A percentile compares a stretch with the other conserved stretches of the same genome.
phyloP scores from a whole-genome alignment of 2,113 vertebrate species.

The Hyaena hyaena region DNA sequence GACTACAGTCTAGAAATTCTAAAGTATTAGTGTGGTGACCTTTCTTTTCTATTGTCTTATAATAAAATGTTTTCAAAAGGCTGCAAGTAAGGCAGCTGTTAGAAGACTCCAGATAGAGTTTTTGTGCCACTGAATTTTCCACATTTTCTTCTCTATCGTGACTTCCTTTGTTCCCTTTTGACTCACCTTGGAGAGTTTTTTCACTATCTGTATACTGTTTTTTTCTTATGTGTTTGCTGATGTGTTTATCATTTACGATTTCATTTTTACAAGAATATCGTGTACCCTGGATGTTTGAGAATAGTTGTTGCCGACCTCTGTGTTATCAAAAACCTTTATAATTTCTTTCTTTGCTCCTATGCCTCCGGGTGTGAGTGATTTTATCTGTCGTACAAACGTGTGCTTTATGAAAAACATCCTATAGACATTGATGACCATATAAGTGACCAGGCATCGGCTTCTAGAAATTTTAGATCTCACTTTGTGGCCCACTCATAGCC shows the following conservation, averaged over 20 bases:
- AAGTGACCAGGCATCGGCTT: not conserved
- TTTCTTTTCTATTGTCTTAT: conserved; percentile 45
- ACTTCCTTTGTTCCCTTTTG: conserved; percentile 69
- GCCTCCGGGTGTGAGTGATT: not conserved
- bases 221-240: not conserved
- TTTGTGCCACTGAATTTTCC: conserved; percentile 55
- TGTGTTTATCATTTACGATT: not conserved
- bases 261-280: not conserved
- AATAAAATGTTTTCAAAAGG: conserved; percentile 52
- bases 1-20: not conserved
- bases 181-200: not conserved
- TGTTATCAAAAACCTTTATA: not conserved
- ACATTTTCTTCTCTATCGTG: conserved; percentile 43
- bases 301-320: not conserved
- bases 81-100: not conserved
- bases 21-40: not conserved
- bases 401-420: not conserved
- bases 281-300: not conserved
- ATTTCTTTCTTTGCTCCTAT: not conserved
- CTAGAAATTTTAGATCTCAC: not conserved
- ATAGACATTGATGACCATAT: not conserved
- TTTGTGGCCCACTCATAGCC: not conserved
- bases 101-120: not conserved
- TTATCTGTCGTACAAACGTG: not conserved
- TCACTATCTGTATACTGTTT: not conserved